Evolutionary conservation across 2,113 vertebrate genomes (phyloP), one percentile per base, ranked within the genome.

Genomic region (Melanocharis versteri): DNA sequence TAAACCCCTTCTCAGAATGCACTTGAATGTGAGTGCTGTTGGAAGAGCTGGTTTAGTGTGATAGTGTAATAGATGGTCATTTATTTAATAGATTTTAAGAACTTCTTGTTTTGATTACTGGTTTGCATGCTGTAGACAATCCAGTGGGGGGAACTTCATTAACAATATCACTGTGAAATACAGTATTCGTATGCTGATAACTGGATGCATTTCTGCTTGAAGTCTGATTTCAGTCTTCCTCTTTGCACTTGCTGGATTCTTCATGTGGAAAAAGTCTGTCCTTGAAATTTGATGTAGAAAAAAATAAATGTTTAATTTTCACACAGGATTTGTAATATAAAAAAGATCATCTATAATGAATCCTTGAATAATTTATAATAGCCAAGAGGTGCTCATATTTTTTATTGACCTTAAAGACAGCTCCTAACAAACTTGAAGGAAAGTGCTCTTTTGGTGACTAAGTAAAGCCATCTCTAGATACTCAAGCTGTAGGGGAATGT

Each of bases 121-220:
- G 47, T 45, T 42, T 87, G n/a, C 30, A 18, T 76, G 53, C 11
- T 56, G 53, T 47, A 50, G 42, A 19, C 48, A 89, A 15, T 54
- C 19, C 58, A 53, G 2, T 23, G 15, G 11, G 27, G 39, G 20
- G 71, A 94, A 61, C 20, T 62, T 58, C 40, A n/a, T 56, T 91
- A 57, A 33, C 16, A 86, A 1, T 37, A 44, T 44, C 17, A 21
- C 37, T n/a, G 17, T 83, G 45, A 92, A 89, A 62, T 56, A 58
- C 4, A 13, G 11, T 71, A 16, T 88, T 90, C 70, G 68, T 84
- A 37, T 83, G 71, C 87, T 96, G 94, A 70, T 95, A 88, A 94
- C 76, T 93, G 79, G 88, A 83, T 92, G 64, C 75, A 80, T 94
- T 94, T 95, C 76, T 94, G 27, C 62, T 54, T 80, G 66, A 90